Evolutionary conservation across 2,113 vertebrate species (phyloP).

Genomic region (Natator depressus): DNA sequence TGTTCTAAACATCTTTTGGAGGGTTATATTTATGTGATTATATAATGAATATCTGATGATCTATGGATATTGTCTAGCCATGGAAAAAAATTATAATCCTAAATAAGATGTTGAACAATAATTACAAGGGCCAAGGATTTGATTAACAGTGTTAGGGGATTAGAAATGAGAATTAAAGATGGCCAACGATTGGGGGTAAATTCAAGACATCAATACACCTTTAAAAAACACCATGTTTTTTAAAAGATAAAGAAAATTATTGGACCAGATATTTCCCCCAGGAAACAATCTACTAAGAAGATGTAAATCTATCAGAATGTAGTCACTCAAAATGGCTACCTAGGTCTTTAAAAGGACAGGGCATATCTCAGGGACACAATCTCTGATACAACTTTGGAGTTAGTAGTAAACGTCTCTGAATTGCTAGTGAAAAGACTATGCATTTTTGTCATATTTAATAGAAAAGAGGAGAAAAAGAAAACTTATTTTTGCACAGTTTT

Average conservation of each 20-base stretch:
- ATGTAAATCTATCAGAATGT: conserved; percentile 2
- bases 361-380: not conserved
- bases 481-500: not conserved
- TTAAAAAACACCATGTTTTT: conserved; percentile 47
- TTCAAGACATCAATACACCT: conserved; percentile 64
- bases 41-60: conserved; percentile 71
- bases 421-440: not conserved
- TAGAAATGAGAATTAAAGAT: conserved; percentile 72
- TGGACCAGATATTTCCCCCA: not conserved
- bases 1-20: conserved; percentile 65
- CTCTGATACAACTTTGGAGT: conserved; percentile 11
- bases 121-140: conserved; percentile 78
- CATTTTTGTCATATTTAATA: not conserved
- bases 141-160: conserved; percentile 76
- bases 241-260: conserved; percentile 46
- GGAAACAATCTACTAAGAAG: conserved; percentile 15
- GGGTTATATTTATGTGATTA: conserved; percentile 74
- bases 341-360: not conserved
- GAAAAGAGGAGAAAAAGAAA: not conserved
- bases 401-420: not conserved
- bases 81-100: conserved; percentile 78
- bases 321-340: not conserved
- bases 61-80: conserved; percentile 67
- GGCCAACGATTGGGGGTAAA: conserved; percentile 53
- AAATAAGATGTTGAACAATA: conserved; percentile 81